A percentile compares a stretch with the other conserved stretches of the same genome.
These are phyloP conservation scores for Trichogramma dendrolimi DNA, from an alignment of 2,888 invertebrate species.

Conservation along the genomic window DNA sequence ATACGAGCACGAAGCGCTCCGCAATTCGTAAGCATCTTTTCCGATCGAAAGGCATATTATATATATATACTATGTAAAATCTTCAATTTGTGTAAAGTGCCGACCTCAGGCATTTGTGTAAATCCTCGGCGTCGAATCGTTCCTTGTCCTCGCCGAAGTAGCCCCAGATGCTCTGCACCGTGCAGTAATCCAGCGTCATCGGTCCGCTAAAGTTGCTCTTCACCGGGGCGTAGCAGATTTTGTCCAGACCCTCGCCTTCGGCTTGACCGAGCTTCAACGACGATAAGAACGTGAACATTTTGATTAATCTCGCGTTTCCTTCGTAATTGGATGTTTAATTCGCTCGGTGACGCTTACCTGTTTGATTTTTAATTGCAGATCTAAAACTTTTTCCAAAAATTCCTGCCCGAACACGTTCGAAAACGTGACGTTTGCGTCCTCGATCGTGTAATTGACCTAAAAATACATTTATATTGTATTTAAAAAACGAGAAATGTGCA, in stretches of 20 bases:
- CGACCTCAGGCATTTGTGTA: slow-evolving; percentile 45
- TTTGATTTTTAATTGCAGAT: slow-evolving; percentile 66
- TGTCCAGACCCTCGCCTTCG: slow-evolving; percentile 58
- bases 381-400: slow-evolving; percentile 70
- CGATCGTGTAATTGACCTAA: slow-evolving; percentile 45
- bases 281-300: neutral
- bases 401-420: slow-evolving; percentile 64
- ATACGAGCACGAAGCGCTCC: slow-evolving; percentile 13
- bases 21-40: too few species aligned
- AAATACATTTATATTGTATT: neutral
- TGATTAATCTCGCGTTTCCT: too few species aligned
- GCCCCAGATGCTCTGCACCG: slow-evolving; percentile 76
- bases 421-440: slow-evolving; percentile 62
- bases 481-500: too few species aligned
- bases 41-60: too few species aligned
- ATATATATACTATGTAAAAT: too few species aligned
- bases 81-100: too few species aligned
- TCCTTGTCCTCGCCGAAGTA: slow-evolving; percentile 66
- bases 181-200: slow-evolving; percentile 62
- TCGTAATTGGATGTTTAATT: neutral
- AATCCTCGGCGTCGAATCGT: slow-evolving; percentile 56
- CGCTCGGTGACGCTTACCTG: slow-evolving; percentile 48
- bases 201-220: slow-evolving; percentile 61
- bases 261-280: slow-evolving; percentile 53
- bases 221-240: slow-evolving; percentile 84